Percentiles rank a stretch among this genome's conserved stretches.
phyloP scores from a whole-genome alignment of 2,888 invertebrate genomes.

The Amblyjoppa fuscipennis region DNA sequence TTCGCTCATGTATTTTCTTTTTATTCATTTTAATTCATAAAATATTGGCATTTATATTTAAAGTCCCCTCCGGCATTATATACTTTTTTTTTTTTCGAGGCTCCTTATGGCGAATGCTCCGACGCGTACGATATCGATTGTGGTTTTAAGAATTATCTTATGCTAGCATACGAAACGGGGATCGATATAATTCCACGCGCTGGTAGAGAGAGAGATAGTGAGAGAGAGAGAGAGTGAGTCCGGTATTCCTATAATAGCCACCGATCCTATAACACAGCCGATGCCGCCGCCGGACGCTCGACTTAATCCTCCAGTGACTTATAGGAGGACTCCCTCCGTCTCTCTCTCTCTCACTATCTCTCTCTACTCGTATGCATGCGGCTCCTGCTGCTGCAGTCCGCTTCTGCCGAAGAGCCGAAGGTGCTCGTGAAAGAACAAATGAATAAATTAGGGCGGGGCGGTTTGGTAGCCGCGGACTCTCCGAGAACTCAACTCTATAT shows the following conservation, averaged over 20 bases:
- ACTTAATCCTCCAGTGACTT: constrained; percentile 82
- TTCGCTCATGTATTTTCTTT: not conserved
- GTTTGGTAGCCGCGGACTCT: constrained; percentile 78
- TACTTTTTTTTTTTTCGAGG: constrained; percentile 4
- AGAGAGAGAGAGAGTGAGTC: constrained; percentile 1
- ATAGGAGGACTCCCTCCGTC: constrained; percentile 71
- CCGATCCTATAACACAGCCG: constrained; percentile 59
- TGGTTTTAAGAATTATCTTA: constrained; percentile 46
- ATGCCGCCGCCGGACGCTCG: constrained; percentile 60
- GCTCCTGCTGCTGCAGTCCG: constrained; percentile 41
- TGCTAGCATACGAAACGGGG: constrained; percentile 19
- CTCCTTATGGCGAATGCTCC: not conserved
- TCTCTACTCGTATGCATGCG: constrained; percentile 24
- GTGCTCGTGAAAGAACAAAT: constrained; percentile 81
- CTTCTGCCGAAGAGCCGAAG: constrained; percentile 52
- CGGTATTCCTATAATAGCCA: constrained; percentile 60
- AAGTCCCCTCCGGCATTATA: not conserved
- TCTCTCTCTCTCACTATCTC: constrained; percentile 2
- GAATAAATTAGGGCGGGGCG: constrained; percentile 84
- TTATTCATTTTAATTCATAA: constrained; percentile 1
- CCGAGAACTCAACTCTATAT: constrained; percentile 62
- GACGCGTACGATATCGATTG: constrained; percentile 30
- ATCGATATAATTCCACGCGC: constrained; percentile 44
- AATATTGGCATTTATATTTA: constrained; percentile 10
- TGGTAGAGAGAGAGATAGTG: constrained; percentile 10